Conservation (phyloP, 2,797 vertebrate species). For the Philypnodon macrostomus region DNA sequence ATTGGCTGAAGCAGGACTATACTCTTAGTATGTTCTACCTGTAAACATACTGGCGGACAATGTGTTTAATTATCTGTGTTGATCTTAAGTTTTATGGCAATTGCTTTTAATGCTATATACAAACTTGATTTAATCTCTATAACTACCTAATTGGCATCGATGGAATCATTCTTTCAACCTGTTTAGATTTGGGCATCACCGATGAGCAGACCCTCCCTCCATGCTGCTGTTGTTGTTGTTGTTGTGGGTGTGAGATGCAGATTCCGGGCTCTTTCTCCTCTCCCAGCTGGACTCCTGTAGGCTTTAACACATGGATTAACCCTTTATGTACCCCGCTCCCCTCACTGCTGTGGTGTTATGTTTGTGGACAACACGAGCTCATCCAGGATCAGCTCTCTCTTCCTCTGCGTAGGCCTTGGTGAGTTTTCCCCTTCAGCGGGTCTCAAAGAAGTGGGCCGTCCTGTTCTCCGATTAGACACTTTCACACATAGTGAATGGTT, state of each 20-base stretch:
- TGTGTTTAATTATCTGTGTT: too few species aligned
- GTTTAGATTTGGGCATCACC: background rate
- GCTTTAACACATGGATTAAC: constrained; percentile 63
- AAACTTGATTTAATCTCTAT: too few species aligned
- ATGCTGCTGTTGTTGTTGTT: constrained; percentile 5
- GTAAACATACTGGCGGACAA: too few species aligned
- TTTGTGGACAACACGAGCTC: constrained; percentile 49
- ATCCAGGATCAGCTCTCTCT: constrained; percentile 48
- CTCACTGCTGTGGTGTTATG: constrained; percentile 34
- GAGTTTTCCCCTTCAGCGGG: constrained; percentile 11
- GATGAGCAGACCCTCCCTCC: background rate
- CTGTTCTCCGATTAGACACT: constrained; percentile 5
- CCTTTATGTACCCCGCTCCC: constrained; percentile 34
- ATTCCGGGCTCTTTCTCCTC: constrained; percentile 11
- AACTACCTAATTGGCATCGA: background rate
- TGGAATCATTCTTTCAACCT: background rate
- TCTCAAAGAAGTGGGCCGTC: background rate
- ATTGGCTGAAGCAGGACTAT: too few species aligned
- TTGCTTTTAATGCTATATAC: too few species aligned
- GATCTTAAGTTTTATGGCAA: too few species aligned
- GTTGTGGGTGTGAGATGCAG: constrained; percentile 12
- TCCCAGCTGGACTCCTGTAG: constrained; percentile 29
- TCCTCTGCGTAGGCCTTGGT: constrained; percentile 16
- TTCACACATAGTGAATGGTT: constrained; percentile 6
- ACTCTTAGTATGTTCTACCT: too few species aligned